A percentile compares a stretch with the other conserved stretches of the same genome.
These are phyloP conservation scores for Epinephelus moara DNA, from an alignment of 2,113 vertebrate genomes.

Conservation along the genomic window DNA sequence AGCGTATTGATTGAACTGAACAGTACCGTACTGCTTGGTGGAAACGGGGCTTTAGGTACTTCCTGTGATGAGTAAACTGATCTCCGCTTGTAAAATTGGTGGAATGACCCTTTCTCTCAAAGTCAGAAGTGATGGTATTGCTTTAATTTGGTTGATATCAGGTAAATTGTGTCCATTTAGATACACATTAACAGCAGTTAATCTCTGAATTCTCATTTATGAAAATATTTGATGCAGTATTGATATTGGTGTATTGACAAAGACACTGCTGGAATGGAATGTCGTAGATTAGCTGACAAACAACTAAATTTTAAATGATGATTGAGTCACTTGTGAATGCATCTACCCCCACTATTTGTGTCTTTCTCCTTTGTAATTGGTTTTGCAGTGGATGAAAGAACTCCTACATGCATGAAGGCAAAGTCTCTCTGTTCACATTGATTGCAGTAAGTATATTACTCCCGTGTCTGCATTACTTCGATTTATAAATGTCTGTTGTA, in stretches of 20 bases:
- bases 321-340: slow-evolving; percentile 3
- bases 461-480: slow-evolving; percentile 16
- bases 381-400: slow-evolving; percentile 28
- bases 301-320: slow-evolving; percentile 18
- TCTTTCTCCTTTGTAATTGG: not conserved
- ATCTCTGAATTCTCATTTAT: slow-evolving; percentile 1
- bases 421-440: slow-evolving; percentile 6
- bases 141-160: not conserved
- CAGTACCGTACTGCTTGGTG: too few species aligned
- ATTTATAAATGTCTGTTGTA: slow-evolving; percentile 40
- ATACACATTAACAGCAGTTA: not conserved
- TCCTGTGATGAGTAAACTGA: not conserved
- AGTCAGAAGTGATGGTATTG: not conserved
- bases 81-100: not conserved
- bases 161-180: slow-evolving; percentile 2
- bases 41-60: too few species aligned
- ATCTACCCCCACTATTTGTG: not conserved
- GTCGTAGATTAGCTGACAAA: slow-evolving; percentile 20
- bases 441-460: slow-evolving; percentile 18
- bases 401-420: slow-evolving; percentile 36
- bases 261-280: slow-evolving; percentile 24
- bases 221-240: not conserved
- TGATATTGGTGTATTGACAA: slow-evolving; percentile 3
- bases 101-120: not conserved
- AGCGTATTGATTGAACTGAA: too few species aligned